Base-by-base conservation (phyloP, 2,888 invertebrate genomes). In the Pimpla rufipes region DNA sequence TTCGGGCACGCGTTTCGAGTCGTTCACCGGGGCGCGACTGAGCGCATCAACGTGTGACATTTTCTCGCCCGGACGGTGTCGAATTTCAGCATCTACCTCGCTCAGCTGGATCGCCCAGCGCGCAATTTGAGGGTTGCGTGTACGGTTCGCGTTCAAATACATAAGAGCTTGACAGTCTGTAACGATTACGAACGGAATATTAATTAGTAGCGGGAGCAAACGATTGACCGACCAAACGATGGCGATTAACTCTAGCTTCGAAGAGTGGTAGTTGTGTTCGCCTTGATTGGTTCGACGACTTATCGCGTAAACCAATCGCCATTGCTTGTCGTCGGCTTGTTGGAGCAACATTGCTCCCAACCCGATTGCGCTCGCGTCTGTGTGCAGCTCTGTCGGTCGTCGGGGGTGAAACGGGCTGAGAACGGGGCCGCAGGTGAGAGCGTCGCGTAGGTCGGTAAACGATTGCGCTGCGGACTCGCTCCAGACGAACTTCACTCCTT, bases 41-140 rank as follows among this genome's bases (percentile, higher is more conserved):
- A 89, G 50, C 1, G 84, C 78, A 67, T 88, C 88, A 0, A 87
- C 88, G 79, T 89, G 90, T 5, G 55, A 59, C 86, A 90, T 88
- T 21, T 78, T 18, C 6, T 82, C 71, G n/a, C n/a, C n/a, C n/a
- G n/a, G n/a, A n/a, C n/a, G n/a, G n/a, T n/a, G n/a, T n/a, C n/a
- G n/a, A n/a, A n/a, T 87, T 52, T 85, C 86, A 45, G 77, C 81
- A 42, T 86, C 80, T 74, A 84, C 88, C 29, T 90, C 89, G 4
- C 78, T 52, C 8, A 88, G 57, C 1, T 75, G 64, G 23, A 40
- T 42, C 16, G 68, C 85, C 88, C 89, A 89, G 37, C 88, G 64
- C 7, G 86, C 87, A 18, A 88, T 84, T n/a, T 78, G 84, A 2
- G 81, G 70, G n/a, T 74, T 29, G 18, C 23, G 67, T 0, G 73